A percentile compares a stretch with the other conserved stretches of the same genome.
These are phyloP conservation scores for Epicauta chinensis DNA, from an alignment of 1,140 invertebrate species.

Conservation along the genomic window DNA sequence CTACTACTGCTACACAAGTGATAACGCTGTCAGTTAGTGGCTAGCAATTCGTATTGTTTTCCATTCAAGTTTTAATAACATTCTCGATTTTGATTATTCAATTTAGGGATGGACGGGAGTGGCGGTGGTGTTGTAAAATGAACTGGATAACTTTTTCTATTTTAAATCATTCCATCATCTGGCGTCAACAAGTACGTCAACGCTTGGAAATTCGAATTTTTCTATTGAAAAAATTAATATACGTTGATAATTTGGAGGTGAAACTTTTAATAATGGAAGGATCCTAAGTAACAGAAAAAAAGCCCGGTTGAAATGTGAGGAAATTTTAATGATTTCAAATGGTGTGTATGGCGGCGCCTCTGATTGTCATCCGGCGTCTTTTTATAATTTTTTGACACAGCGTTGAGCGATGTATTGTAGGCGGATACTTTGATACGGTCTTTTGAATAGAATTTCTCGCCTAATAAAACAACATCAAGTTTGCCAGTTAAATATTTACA, in stretches of 20 bases:
- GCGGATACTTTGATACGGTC: conserved; percentile 27
- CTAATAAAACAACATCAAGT: conserved; percentile 21
- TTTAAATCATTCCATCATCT: too few species aligned
- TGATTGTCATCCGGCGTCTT: not conserved
- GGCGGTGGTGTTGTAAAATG: too few species aligned
- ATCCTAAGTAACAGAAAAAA: too few species aligned
- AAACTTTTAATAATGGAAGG: too few species aligned
- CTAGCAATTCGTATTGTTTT: conserved; percentile 9
- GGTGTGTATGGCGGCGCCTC: conserved; percentile 3
- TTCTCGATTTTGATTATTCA: not conserved
- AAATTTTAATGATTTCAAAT: not conserved
- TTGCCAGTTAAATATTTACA: conserved; percentile 25
- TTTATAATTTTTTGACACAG: conserved; percentile 2
- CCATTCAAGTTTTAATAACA: conserved; percentile 4
- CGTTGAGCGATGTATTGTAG: conserved; percentile 20
- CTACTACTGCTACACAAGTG: conserved; percentile 26
- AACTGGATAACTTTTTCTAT: too few species aligned
- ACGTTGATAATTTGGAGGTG: too few species aligned
- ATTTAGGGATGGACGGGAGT: too few species aligned
- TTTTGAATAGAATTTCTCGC: conserved; percentile 25
- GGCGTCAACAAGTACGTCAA: too few species aligned
- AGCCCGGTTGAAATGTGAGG: too few species aligned
- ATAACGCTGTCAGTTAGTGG: conserved; percentile 3
- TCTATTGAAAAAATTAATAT: too few species aligned
- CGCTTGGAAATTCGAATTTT: too few species aligned